These are phyloP conservation scores for Heptranchias perlo DNA, from an alignment of 2,113 vertebrate species.

Conservation along the genomic window DNA sequence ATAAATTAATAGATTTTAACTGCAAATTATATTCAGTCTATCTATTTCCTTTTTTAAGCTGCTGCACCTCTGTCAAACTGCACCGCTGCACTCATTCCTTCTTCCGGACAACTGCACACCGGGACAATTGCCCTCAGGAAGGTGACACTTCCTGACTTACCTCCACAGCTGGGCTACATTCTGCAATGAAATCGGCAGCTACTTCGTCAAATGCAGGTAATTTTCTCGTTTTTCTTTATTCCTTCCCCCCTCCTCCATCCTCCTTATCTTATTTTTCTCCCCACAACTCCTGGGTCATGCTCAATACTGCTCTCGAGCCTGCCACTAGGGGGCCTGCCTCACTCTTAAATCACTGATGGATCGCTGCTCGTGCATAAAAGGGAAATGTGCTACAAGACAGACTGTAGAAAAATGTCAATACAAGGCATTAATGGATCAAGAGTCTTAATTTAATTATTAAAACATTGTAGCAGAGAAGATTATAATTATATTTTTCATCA, in stretches of 20 bases:
- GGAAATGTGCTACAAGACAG: not conserved
- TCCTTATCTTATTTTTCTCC: not conserved
- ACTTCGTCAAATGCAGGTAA: not conserved
- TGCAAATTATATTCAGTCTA: not conserved
- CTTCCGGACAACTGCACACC: not conserved
- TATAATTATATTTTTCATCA: not conserved
- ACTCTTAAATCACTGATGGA: not conserved
- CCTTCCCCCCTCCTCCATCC: not conserved
- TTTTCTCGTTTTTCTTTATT: not conserved
- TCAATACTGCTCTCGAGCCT: not conserved
- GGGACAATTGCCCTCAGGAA: no score
- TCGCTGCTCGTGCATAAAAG: not conserved
- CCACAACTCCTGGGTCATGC: not conserved
- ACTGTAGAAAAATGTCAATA: not conserved
- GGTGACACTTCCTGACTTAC: not conserved
- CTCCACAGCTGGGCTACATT: not conserved
- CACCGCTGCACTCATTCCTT: not conserved
- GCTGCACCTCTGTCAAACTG: not conserved
- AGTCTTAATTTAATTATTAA: not conserved
- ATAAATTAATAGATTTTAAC: not conserved
- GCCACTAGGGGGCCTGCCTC: not conserved
- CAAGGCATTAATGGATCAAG: not conserved
- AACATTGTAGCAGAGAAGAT: not conserved
- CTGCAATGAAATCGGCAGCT: not conserved
- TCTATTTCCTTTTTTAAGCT: not conserved